Evolutionary conservation across 2,888 invertebrate genomes (phyloP), one percentile per base, ranked within the genome.

Genomic region (Agrypnus murinus): DNA sequence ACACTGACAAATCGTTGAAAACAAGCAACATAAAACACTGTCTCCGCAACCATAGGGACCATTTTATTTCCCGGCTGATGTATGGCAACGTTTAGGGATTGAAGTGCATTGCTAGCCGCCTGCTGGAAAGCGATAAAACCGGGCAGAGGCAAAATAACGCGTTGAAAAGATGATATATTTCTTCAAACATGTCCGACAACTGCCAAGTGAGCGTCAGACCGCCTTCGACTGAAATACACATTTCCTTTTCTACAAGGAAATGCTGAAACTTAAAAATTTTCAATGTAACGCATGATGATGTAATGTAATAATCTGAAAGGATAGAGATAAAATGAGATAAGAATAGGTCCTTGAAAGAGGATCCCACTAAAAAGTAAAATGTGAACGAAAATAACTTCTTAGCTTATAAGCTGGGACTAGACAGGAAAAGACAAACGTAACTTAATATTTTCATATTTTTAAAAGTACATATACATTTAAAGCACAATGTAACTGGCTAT

Each of bases 121-220:
- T 82, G 82, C 78, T 77, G 72, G 75, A 75, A 76, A 76, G 79
- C 81, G 82, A 82, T 82, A 82, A 82, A 81, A 81, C 80, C 76
- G 74, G 75, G 76, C 74, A 79, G 74, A 77, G 79, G 80, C 80
- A 78, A 81, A 80, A 81, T 79, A 81, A 79, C 77, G 80, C 79
- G 79, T 77, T 78, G 80, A 80, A 79, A 82, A 79, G 81, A 82
- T 83, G 81, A 82, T 82, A 79, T 67, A 66, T 64, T 66, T 71
- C 69, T 53, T 40, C 43, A 64, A 50, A 64, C 50, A 53, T 40
- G 53, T 64, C 40, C 50, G 53, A 64, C 50, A 63, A 48, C 62
- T 48, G 58, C 58, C 58, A 58, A 58, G 58, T 40, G 25, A 5
- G 58, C 40, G 31, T 40, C 58, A 58, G 14, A 14, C 9, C 58